These are phyloP conservation scores for Zeuzera pyrina DNA, from an alignment of 2,888 invertebrate genomes.

Conservation along the genomic window DNA sequence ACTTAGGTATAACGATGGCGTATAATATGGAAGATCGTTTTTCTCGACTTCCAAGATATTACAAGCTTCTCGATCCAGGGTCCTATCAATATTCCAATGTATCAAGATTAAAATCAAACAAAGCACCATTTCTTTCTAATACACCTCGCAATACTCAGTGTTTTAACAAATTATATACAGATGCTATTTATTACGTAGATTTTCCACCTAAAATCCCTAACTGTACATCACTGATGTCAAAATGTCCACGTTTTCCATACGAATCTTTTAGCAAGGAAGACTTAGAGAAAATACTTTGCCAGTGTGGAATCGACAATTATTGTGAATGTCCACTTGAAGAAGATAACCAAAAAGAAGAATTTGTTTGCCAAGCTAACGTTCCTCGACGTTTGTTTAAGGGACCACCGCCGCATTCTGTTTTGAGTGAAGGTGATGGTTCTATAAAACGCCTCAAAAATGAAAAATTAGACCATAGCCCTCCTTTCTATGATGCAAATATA, in stretches of 20 bases:
- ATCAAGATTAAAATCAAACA: constrained; percentile 20
- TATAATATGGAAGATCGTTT: constrained; percentile 37
- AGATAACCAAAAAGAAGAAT: constrained; percentile 16
- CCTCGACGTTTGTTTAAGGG: constrained; percentile 39
- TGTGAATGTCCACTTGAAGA: constrained; percentile 38
- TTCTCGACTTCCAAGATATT: constrained; percentile 25
- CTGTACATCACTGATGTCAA: constrained; percentile 38
- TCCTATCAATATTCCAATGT: constrained; percentile 31
- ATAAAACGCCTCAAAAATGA: constrained; percentile 19
- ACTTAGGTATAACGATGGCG: no score
- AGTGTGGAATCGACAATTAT: constrained; percentile 32
- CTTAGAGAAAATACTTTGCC: constrained; percentile 40
- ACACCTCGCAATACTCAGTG: constrained; percentile 26
- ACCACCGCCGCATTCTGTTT: constrained; percentile 20
- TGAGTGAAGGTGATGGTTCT: constrained; percentile 22
- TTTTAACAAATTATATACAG: constrained; percentile 34
- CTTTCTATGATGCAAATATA: constrained; percentile 41
- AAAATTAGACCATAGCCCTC: constrained; percentile 24
- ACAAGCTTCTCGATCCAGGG: constrained; percentile 43
- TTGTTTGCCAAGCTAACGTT: constrained; percentile 36
- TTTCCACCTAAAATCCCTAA: constrained; percentile 33
- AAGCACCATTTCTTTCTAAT: constrained; percentile 41
- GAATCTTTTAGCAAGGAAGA: constrained; percentile 40
- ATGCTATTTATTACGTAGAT: constrained; percentile 31
- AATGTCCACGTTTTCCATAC: constrained; percentile 45